A percentile compares a stretch with the other conserved stretches of the same genome.
phyloP scores from a whole-genome alignment of 2,797 vertebrate genomes.

The Sebastolobus altivelis region DNA sequence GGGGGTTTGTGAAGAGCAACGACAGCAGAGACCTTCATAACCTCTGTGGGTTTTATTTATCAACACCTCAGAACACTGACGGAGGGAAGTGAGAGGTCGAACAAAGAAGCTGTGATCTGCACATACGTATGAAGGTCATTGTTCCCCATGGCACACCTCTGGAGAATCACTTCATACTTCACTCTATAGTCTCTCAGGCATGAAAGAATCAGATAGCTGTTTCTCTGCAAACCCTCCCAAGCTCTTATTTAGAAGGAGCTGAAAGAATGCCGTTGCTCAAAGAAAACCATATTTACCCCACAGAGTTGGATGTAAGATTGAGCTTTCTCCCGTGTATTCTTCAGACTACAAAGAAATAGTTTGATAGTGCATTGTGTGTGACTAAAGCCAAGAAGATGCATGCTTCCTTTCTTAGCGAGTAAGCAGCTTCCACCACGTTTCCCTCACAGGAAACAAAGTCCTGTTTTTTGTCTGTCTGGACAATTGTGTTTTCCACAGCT shows the following conservation, averaged over 20 bases:
- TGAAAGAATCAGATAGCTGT: neutral
- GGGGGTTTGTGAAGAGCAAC: neutral
- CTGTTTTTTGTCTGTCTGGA: conserved; percentile 46
- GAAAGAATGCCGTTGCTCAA: neutral
- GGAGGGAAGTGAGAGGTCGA: neutral
- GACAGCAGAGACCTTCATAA: neutral
- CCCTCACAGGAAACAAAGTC: conserved; percentile 49
- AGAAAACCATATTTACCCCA: neutral
- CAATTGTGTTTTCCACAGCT: conserved; percentile 54
- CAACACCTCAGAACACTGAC: neutral
- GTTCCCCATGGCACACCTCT: neutral
- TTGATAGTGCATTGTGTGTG: neutral
- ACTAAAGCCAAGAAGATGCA: conserved; percentile 29
- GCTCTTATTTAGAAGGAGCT: neutral
- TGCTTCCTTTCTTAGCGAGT: conserved; percentile 49
- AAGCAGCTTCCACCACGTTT: conserved; percentile 55
- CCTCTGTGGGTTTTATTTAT: neutral
- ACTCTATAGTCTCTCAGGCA: neutral
- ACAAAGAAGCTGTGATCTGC: neutral
- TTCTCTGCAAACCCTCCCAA: conserved; percentile 1
- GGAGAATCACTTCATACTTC: conserved; percentile 14
- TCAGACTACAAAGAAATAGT: conserved; percentile 16
- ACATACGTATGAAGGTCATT: neutral
- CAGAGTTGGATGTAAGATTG: neutral
- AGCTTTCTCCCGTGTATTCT: neutral